phyloP scores from a whole-genome alignment of 2,113 vertebrate genomes.

The Strigops habroptila region DNA sequence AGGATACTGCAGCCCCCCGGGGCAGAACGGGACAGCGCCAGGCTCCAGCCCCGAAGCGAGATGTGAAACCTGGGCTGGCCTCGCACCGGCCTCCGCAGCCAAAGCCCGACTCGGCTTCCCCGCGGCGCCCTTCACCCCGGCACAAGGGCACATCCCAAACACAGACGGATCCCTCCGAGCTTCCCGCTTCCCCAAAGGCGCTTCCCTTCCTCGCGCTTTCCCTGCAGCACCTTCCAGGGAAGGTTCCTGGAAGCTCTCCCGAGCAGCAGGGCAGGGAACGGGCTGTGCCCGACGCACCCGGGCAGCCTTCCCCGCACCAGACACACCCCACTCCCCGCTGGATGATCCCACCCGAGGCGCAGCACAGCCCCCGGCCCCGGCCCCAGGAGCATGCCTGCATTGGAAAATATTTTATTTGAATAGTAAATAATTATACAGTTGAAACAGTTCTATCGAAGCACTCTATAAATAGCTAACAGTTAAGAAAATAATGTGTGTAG shows the following conservation, averaged over 20 bases:
- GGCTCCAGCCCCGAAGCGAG: too few relatives aligned
- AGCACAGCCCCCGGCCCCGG: neutral
- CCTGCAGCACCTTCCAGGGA: neutral
- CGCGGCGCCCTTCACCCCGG: too few relatives aligned
- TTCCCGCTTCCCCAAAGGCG: neutral
- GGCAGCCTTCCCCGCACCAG: neutral
- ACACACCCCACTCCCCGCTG: neutral
- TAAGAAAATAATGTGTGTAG: slow-evolving; percentile 99
- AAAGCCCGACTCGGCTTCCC: too few relatives aligned
- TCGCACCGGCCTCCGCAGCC: too few relatives aligned
- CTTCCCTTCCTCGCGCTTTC: neutral
- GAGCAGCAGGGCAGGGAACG: neutral
- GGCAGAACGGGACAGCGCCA: too few relatives aligned
- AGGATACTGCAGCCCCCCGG: neutral
- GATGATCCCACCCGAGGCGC: neutral
- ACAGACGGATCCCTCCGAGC: too few relatives aligned
- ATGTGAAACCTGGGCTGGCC: too few relatives aligned
- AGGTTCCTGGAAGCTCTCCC: neutral
- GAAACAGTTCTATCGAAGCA: slow-evolving; percentile 97
- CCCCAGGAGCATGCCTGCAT: slow-evolving; percentile 62
- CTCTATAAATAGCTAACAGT: slow-evolving; percentile 99
- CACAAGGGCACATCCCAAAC: too few relatives aligned
- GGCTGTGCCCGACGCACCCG: accelerated
- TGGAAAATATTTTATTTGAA: slow-evolving; percentile 99
- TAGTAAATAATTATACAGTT: slow-evolving; percentile 95